These are phyloP conservation scores for Platycheirus rosarum DNA, from an alignment of 2,888 invertebrate species.

Conservation along the genomic window DNA sequence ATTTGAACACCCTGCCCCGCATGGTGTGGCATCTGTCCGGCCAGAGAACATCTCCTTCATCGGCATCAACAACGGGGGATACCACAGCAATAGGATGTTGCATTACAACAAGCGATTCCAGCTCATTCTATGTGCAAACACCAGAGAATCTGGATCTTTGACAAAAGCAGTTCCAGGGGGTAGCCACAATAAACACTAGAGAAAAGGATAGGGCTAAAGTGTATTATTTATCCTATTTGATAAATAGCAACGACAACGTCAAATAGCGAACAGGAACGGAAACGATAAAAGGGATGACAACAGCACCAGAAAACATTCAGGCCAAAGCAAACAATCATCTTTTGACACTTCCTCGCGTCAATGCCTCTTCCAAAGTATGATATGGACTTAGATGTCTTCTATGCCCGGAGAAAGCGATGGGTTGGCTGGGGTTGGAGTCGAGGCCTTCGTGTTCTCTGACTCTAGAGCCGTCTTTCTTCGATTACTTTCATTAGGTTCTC, in stretches of 20 bases:
- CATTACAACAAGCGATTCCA: slow-evolving; percentile 41
- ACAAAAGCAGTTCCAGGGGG: slow-evolving; percentile 41
- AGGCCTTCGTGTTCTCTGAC: neutral
- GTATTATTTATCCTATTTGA: slow-evolving; percentile 54
- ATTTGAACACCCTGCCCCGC: slow-evolving; percentile 37
- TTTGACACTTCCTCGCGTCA: slow-evolving; percentile 63
- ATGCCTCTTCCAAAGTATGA: slow-evolving; percentile 49
- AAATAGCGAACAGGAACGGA: slow-evolving; percentile 22
- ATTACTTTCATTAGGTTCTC: slow-evolving; percentile 51
- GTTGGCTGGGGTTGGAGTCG: neutral
- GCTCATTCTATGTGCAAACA: slow-evolving; percentile 35
- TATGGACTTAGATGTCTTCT: slow-evolving; percentile 36
- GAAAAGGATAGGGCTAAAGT: slow-evolving; percentile 32
- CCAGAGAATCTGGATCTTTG: slow-evolving; percentile 42
- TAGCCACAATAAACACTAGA: slow-evolving; percentile 35
- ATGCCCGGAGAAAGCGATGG: neutral
- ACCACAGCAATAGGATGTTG: slow-evolving; percentile 10
- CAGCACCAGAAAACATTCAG: slow-evolving; percentile 36
- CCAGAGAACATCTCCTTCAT: slow-evolving; percentile 20
- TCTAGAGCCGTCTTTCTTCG: slow-evolving; percentile 43
- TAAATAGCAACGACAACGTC: slow-evolving; percentile 49
- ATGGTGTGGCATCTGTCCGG: slow-evolving; percentile 32
- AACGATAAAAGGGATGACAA: slow-evolving; percentile 25
- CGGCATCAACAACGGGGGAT: neutral
- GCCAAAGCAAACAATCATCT: slow-evolving; percentile 65